Base-by-base conservation (phyloP, 1,140 invertebrate species). In the Apis mellifera region DNA sequence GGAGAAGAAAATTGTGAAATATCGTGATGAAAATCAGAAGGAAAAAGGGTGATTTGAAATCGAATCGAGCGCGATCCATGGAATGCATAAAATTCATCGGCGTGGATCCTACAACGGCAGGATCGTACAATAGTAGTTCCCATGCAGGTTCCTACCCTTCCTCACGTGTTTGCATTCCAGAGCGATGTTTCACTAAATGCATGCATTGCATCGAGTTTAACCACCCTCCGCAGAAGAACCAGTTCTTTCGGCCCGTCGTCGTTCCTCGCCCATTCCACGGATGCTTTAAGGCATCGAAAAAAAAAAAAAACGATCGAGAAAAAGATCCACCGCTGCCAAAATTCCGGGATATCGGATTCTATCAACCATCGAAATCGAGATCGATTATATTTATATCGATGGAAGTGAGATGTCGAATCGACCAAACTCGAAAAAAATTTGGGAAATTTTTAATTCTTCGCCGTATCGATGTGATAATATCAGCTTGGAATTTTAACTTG, bases 181-280 rank as follows among this genome's bases (percentile, higher is more conserved):
- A 75, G 78, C 86, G 87, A 89, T 89, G 86, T 89, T 89, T 89
- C 87, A 89, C 87, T 89, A 89, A 89, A 89, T 88, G 87, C 87
- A 86, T 84, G 87, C 86, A 89, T 88, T 89, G 87, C 88, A 86
- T 84, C 82, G 88, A 74, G 88, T 89, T 89, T 89, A 89, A 89
- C 84, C 87, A 89, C 87, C 88, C 84, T 82, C 76, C 75, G 81
- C 48, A 83, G 87, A 82, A 86, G 87, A 89, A 89, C 88, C 88
- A 89, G 88, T 89, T 89, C 88, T 89, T 89, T 89, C 81, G 87
- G 86, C 73, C 74, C 77, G 72, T 32, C 77, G 72, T 32, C 55
- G 78, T 60, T 77, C 59, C 84, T 32, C 75, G 76, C 55, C 65
- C 62, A 68, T 23, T 60, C 73, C 42, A 19, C 59, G 77, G 59